Evolutionary conservation across 2,888 invertebrate genomes (phyloP).

Genomic region (Geophilus truncorum): DNA sequence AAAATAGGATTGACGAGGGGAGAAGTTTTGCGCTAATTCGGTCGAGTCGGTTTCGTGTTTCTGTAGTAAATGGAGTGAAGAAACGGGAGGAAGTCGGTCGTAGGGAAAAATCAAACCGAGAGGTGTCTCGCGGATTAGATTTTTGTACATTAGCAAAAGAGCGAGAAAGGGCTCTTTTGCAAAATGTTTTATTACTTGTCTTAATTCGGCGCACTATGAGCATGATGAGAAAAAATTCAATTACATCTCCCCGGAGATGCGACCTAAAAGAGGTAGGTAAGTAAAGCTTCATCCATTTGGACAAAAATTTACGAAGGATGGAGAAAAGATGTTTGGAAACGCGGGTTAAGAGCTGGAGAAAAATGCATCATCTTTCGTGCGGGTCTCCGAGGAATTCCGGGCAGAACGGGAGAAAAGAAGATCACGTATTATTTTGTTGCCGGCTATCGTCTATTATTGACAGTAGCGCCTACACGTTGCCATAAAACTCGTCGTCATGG

Average conservation of each 20-base stretch:
- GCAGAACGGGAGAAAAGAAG: too few species aligned
- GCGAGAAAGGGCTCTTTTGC: background rate
- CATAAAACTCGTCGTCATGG: too few species aligned
- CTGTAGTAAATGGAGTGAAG: too few species aligned
- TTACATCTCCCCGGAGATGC: background rate
- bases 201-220: background rate
- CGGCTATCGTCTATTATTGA: background rate
- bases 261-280: background rate
- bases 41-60: background rate
- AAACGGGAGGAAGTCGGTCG: too few species aligned
- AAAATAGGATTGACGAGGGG: too few species aligned
- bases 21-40: too few species aligned
- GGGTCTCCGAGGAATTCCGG: background rate
- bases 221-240: background rate
- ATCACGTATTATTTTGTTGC: background rate
- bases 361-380: background rate
- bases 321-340: too few species aligned
- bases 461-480: too few species aligned
- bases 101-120: too few species aligned
- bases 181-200: background rate
- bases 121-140: background rate
- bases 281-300: background rate
- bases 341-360: too few species aligned
- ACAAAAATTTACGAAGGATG: background rate
- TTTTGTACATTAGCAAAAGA: background rate